Conservation (phyloP, 2,888 invertebrate species). For the Lissonota sp. region DNA sequence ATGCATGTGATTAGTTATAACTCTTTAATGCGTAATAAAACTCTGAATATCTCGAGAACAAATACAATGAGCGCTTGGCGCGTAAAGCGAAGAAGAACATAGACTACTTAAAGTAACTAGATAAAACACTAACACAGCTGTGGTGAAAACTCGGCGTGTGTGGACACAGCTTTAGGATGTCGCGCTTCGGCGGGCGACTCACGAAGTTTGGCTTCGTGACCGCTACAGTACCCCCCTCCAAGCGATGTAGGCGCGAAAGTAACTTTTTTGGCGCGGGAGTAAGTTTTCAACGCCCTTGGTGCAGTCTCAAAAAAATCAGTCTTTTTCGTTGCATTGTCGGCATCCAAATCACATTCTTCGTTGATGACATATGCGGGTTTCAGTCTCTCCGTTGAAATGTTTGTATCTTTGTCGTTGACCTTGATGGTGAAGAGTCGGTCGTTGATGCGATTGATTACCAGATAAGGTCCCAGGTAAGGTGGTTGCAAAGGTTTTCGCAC, state of each 20-base stretch:
- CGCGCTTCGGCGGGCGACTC: no score
- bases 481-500: slow-evolving; percentile 8
- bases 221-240: not conserved
- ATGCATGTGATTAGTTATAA: no score
- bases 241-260: not conserved
- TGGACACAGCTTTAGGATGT: no score
- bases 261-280: not conserved
- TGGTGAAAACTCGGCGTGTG: no score
- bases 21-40: no score
- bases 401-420: slow-evolving; percentile 6
- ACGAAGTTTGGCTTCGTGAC: not conserved
- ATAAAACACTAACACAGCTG: no score
- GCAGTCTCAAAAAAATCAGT: not conserved
- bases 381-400: slow-evolving; percentile 3
- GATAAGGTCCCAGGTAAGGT: slow-evolving; percentile 20
- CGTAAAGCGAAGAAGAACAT: no score
- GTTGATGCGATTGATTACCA: not conserved
- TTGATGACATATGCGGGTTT: slow-evolving; percentile 3
- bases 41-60: no score
- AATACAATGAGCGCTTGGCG: no score
- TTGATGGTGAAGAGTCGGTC: slow-evolving; percentile 8
- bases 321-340: not conserved
- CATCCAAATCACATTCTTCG: no score
- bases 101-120: no score
- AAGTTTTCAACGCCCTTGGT: not conserved